These are phyloP conservation scores for Patiria miniata DNA, from an alignment of 35 echinoderm and acorn worm species.

Conservation along the genomic window DNA sequence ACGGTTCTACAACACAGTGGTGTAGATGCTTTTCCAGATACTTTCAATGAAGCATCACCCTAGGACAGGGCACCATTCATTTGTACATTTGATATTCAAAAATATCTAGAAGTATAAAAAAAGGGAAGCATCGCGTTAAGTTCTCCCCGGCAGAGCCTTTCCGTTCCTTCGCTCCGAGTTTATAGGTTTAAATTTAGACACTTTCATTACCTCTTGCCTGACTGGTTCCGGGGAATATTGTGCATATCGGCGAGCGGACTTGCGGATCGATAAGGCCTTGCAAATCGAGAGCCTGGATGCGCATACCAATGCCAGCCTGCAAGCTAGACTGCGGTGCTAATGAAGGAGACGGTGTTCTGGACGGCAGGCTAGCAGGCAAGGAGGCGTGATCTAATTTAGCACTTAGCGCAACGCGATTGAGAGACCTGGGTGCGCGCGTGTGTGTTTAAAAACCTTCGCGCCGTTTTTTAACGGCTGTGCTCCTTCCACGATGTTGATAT, in stretches of 20 bases:
- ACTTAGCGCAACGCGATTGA: constrained; percentile 6
- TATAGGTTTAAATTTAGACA: constrained; percentile 15
- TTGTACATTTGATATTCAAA: too few relatives aligned
- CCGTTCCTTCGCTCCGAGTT: background rate
- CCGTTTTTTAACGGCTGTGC: background rate
- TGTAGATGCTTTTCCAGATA: too few relatives aligned
- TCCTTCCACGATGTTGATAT: background rate
- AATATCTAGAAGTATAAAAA: too few relatives aligned
- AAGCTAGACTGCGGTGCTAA: background rate
- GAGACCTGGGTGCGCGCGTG: background rate
- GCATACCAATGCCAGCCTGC: background rate
- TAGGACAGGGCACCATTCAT: too few relatives aligned
- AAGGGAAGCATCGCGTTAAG: too few relatives aligned
- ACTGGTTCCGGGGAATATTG: constrained; percentile 12
- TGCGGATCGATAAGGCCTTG: background rate
- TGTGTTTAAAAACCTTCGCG: constrained; percentile 24
- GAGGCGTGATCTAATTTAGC: constrained; percentile 16
- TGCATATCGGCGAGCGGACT: background rate
- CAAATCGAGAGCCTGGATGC: constrained; percentile 15
- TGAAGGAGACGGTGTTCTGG: background rate
- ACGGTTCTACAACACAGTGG: too few relatives aligned
- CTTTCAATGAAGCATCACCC: too few relatives aligned
- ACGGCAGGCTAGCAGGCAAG: background rate
- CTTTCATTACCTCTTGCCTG: background rate
- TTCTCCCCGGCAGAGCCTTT: too few relatives aligned